These are phyloP conservation scores for Leptinotarsa tumamoca DNA, from an alignment of 2,888 invertebrate species.

Conservation along the genomic window DNA sequence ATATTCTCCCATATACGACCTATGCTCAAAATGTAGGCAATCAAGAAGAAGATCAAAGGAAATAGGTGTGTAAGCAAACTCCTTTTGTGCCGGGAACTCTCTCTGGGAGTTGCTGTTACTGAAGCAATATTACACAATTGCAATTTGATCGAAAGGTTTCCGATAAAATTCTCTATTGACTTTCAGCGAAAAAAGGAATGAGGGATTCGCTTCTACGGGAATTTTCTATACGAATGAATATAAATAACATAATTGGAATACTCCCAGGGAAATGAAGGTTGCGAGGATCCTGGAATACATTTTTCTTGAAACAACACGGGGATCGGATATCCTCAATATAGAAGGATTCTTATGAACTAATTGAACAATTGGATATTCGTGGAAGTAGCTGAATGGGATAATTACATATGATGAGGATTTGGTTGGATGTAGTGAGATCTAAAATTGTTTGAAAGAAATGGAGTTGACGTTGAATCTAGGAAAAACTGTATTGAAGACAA, in stretches of 20 bases:
- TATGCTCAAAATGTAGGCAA: slow-evolving; percentile 58
- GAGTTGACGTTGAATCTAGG: too few relatives aligned
- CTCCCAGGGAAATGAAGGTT: neutral
- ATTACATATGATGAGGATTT: too few relatives aligned
- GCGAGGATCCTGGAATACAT: neutral
- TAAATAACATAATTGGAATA: slow-evolving; percentile 18
- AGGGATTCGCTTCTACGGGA: neutral
- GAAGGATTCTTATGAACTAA: too few relatives aligned
- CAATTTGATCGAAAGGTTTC: slow-evolving; percentile 43
- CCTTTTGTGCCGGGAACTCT: slow-evolving; percentile 53
- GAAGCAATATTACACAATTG: slow-evolving; percentile 44
- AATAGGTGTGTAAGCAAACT: slow-evolving; percentile 61
- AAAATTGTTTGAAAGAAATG: too few relatives aligned
- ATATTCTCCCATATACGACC: slow-evolving; percentile 21
- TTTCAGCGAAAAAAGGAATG: slow-evolving; percentile 11
- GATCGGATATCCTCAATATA: neutral
- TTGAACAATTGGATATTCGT: neutral
- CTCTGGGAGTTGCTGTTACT: slow-evolving; percentile 51
- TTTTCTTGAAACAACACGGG: neutral
- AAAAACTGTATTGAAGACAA: too few relatives aligned
- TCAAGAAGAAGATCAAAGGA: slow-evolving; percentile 59
- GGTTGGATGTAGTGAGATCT: too few relatives aligned
- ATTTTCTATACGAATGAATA: slow-evolving; percentile 14
- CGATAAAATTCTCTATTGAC: slow-evolving; percentile 37
- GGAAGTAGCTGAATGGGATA: neutral